phyloP scores from a whole-genome alignment of 2,113 vertebrate species.

The Neodon shergylaensis region DNA sequence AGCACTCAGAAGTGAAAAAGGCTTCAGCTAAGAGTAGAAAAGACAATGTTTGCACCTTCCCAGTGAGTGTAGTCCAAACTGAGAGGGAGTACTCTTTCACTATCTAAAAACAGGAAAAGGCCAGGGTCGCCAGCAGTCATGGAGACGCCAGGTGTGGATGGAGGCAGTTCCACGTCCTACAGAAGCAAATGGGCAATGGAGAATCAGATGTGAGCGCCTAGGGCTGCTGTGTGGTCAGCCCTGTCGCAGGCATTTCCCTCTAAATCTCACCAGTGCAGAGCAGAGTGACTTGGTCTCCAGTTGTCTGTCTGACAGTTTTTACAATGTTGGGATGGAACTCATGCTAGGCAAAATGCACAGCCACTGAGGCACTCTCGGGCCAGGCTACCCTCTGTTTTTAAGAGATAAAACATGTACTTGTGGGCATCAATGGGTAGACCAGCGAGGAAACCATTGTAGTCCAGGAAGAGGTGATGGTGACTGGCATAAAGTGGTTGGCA shows the following conservation, averaged over 20 bases:
- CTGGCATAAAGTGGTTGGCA: rapidly evolving
- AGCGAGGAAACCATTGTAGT: rapidly evolving
- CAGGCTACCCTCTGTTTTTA: neutral
- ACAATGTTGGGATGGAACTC: neutral
- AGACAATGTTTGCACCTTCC: neutral
- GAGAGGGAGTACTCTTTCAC: neutral
- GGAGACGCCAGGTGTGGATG: neutral
- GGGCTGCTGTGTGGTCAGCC: neutral
- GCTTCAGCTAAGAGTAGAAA: neutral
- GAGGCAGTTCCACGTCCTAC: rapidly evolving
- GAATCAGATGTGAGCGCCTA: rapidly evolving
- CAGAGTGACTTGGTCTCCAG: neutral
- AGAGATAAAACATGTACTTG: neutral
- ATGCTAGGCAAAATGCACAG: no score
- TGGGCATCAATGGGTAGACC: neutral
- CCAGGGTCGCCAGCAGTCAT: neutral
- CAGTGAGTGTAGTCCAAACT: neutral
- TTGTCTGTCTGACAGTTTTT: neutral
- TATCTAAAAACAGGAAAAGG: neutral
- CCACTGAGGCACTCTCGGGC: neutral
- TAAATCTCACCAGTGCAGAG: neutral
- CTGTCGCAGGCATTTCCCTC: rapidly evolving
- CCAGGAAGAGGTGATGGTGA: neutral
- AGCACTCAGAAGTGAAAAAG: neutral
- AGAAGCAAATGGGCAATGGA: no score